A percentile compares a stretch with the other conserved stretches of the same genome.
Evolutionary conservation across 2,888 invertebrate species (phyloP).

Genomic region (Apoda limacodes): DNA sequence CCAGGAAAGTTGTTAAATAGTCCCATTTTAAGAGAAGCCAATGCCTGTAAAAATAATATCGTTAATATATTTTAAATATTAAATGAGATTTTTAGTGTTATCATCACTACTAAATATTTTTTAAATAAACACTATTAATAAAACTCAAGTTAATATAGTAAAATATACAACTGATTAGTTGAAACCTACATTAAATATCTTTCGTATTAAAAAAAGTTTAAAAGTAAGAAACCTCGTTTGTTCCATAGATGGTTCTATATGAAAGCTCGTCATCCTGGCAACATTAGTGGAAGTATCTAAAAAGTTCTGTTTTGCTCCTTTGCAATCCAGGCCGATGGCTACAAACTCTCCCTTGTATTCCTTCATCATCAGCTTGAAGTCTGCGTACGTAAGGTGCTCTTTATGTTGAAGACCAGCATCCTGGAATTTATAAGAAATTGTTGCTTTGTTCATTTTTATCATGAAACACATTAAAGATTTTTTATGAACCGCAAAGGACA

Average conservation of each 20-base stretch:
- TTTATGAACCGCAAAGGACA: too few relatives aligned
- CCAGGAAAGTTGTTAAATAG: constrained; percentile 88
- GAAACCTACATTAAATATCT: neutral
- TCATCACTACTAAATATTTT: too few relatives aligned
- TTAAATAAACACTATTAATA: too few relatives aligned
- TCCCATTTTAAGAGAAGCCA: constrained; percentile 87
- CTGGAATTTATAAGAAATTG: constrained; percentile 41
- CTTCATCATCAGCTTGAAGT: constrained; percentile 96
- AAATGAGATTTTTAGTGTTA: too few relatives aligned
- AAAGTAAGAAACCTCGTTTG: constrained; percentile 60
- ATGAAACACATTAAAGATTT: neutral
- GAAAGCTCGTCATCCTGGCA: constrained; percentile 94
- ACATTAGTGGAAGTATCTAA: constrained; percentile 95
- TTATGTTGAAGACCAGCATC: constrained; percentile 92
- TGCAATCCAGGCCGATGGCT: constrained; percentile 93
- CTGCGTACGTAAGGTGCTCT: constrained; percentile 89
- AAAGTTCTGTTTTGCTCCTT: constrained; percentile 95
- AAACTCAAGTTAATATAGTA: too few relatives aligned
- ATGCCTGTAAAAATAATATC: constrained; percentile 66
- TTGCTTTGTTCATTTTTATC: neutral
- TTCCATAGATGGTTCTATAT: constrained; percentile 85
- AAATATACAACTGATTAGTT: too few relatives aligned
- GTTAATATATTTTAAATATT: too few relatives aligned
- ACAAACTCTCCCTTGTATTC: constrained; percentile 96
- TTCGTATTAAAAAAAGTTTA: constrained; percentile 1